Evolutionary conservation across 2,113 vertebrate genomes (phyloP).

Genomic region (Balaeniceps rex): DNA sequence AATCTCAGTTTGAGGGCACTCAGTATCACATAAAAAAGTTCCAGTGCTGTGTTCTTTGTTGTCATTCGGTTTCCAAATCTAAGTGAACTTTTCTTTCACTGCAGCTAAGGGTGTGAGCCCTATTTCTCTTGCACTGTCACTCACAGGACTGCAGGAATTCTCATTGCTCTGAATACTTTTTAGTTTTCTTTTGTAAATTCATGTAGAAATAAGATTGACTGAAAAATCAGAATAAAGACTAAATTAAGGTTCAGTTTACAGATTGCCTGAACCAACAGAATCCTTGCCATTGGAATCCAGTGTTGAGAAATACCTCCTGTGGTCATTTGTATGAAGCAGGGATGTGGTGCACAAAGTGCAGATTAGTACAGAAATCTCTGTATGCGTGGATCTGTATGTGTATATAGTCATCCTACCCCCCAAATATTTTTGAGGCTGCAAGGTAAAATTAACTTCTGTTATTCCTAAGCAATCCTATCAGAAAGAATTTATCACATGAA

Average conservation of each 20-base stretch:
- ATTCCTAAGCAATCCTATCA: neutral
- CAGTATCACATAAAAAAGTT: neutral
- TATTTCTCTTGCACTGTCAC: neutral
- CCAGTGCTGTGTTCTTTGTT: neutral
- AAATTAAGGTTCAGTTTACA: neutral
- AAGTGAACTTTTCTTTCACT: neutral
- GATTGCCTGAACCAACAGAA: neutral
- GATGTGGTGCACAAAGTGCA: neutral
- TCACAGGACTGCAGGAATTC: neutral
- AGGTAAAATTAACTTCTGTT: neutral
- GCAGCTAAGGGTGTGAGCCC: neutral
- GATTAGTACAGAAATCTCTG: neutral
- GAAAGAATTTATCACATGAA: neutral
- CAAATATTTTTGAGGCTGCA: neutral
- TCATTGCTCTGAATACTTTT: neutral
- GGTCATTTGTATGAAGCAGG: neutral
- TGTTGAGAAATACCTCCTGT: neutral
- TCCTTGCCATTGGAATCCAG: neutral
- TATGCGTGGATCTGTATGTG: neutral
- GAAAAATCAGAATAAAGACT: neutral
- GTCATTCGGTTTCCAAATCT: neutral
- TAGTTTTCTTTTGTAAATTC: neutral
- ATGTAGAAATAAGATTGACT: neutral
- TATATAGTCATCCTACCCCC: neutral
- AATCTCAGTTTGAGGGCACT: neutral